Conservation (phyloP, 1,140 invertebrate genomes). For the Micrasema longulum region DNA sequence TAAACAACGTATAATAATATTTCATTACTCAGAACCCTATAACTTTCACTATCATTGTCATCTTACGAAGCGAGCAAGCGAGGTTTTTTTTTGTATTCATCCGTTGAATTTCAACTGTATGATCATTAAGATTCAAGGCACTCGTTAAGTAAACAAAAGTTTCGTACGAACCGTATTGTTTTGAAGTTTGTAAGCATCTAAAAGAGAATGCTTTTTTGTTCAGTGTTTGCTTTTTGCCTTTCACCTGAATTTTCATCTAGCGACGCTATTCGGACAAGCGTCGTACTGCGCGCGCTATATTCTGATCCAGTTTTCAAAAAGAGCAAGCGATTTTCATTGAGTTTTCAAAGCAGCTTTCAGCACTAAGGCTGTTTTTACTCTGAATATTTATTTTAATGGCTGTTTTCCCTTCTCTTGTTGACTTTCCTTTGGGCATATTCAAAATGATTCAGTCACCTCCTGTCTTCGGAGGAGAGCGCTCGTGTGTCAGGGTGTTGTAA, state of each 20-base stretch:
- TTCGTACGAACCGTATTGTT: neutral
- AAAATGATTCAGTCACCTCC: conserved; percentile 25
- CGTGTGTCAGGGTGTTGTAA: conserved; percentile 1
- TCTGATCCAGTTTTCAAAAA: neutral
- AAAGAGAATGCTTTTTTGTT: neutral
- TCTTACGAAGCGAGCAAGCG: conserved; percentile 9
- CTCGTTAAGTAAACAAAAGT: neutral
- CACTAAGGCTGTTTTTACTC: neutral
- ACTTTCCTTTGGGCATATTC: conserved; percentile 1
- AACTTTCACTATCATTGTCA: conserved; percentile 29
- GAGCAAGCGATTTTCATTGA: neutral
- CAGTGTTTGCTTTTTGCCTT: neutral
- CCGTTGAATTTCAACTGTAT: conserved; percentile 2
- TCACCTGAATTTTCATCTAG: neutral
- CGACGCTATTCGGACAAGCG: conserved; percentile 3
- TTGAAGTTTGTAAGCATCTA: neutral
- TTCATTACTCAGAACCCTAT: neutral
- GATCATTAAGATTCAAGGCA: neutral
- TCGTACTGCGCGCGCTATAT: neutral
- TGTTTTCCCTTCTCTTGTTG: conserved; percentile 9
- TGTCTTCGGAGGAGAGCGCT: conserved; percentile 15
- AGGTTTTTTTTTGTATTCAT: conserved; percentile 10
- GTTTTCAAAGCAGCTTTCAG: no score
- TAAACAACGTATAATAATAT: neutral
- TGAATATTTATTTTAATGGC: neutral